Evolutionary conservation across 2,113 vertebrate species (phyloP).

Genomic region (Ailurus styani): DNA sequence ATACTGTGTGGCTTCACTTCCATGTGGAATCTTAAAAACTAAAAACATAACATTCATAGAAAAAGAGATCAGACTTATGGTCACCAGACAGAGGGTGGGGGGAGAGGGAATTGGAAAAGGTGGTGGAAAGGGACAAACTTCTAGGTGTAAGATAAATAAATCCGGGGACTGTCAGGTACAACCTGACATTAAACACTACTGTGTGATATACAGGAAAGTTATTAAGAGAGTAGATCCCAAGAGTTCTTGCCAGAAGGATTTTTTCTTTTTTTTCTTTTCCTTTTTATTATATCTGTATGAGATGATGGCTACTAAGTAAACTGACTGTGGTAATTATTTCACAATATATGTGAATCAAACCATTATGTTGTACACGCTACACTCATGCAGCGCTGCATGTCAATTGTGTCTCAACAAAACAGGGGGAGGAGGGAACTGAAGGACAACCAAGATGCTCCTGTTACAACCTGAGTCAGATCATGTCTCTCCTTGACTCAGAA

Average conservation of each 20-base stretch:
- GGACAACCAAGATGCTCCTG: not conserved
- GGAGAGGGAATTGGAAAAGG: not conserved
- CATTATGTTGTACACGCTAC: not conserved
- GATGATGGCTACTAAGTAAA: not conserved
- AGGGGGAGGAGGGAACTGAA: not conserved
- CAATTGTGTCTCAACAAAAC: not conserved
- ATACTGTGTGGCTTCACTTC: not conserved
- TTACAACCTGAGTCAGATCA: not conserved
- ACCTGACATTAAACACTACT: not conserved
- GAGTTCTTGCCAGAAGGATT: not conserved
- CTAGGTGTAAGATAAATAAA: not conserved
- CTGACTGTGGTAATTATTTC: not conserved
- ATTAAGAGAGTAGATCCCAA: not conserved
- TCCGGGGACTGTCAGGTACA: not conserved
- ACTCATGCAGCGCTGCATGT: not conserved
- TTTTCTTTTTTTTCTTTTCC: not conserved
- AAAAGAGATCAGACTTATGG: not conserved
- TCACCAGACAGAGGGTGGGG: not conserved
- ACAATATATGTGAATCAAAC: not conserved
- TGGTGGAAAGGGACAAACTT: not conserved
- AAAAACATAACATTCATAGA: no score
- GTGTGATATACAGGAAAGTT: not conserved
- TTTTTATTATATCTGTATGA: not conserved
- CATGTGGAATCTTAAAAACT: not conserved
- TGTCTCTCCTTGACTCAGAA: not conserved